Conservation (phyloP, 2,797 vertebrate species). For the Triplophysa yarkandensis region DNA sequence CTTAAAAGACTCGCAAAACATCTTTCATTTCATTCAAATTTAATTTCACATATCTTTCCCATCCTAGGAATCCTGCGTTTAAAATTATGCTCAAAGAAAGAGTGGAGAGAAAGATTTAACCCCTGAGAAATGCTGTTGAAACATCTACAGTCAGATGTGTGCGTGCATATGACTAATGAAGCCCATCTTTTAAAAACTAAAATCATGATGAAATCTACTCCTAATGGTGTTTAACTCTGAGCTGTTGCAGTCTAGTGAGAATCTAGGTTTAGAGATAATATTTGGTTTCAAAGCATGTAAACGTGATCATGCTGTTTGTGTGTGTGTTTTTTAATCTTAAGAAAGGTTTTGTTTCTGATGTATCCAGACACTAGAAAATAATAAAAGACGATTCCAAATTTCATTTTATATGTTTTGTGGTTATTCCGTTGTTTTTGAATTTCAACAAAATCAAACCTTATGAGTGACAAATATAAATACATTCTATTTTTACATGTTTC, state of each 20-base stretch:
- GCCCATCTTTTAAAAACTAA: slow-evolving; percentile 4
- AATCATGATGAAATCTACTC: slow-evolving; percentile 28
- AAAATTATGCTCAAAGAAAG: slow-evolving; percentile 15
- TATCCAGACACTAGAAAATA: too few relatives aligned
- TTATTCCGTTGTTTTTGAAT: too few relatives aligned
- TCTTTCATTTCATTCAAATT: slow-evolving; percentile 42
- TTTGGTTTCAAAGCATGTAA: too few relatives aligned
- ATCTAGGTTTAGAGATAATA: too few relatives aligned
- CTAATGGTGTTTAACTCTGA: slow-evolving; percentile 14
- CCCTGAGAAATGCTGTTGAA: slow-evolving; percentile 25
- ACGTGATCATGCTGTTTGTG: too few relatives aligned
- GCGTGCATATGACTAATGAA: slow-evolving; percentile 29
- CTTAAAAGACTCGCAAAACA: slow-evolving; percentile 38
- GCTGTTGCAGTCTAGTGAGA: neutral
- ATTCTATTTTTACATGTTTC: too few relatives aligned
- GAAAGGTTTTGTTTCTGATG: too few relatives aligned
- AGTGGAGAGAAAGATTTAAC: slow-evolving; percentile 35
- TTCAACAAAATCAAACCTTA: too few relatives aligned
- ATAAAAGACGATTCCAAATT: too few relatives aligned
- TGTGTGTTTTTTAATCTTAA: too few relatives aligned
- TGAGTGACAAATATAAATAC: too few relatives aligned
- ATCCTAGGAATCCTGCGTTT: slow-evolving; percentile 21
- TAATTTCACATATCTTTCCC: slow-evolving; percentile 28
- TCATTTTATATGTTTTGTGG: too few relatives aligned
- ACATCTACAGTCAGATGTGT: slow-evolving; percentile 32